Percentiles rank a stretch among this genome's conserved stretches.
Conservation (phyloP, 2,797 vertebrate genomes). For the Toxotes lorentzi region DNA sequence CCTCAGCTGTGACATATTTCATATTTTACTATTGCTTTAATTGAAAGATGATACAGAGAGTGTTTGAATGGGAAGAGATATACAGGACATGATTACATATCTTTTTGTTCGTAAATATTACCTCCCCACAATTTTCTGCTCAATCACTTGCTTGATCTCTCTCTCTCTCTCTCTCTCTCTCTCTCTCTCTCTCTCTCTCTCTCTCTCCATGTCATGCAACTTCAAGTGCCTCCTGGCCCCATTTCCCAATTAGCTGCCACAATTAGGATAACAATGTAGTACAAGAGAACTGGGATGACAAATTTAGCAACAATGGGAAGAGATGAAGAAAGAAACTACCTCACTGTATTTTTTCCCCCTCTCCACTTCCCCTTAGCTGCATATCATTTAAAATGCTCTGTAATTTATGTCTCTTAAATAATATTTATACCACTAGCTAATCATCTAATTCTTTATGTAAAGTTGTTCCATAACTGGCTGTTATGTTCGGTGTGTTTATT, state of each 20-base stretch:
- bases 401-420: conserved; percentile 51
- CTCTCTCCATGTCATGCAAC: conserved; percentile 50
- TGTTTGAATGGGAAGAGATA: conserved; percentile 24
- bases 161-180: not conserved
- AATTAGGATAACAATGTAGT: conserved; percentile 88
- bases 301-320: conserved; percentile 81
- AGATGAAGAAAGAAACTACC: conserved; percentile 69
- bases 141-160: not conserved
- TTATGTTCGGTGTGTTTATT: conserved; percentile 30
- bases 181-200: conserved; percentile 13
- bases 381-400: conserved; percentile 31
- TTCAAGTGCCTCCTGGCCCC: conserved; percentile 76
- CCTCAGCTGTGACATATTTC: conserved; percentile 34
- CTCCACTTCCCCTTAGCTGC: conserved; percentile 9
- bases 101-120: conserved; percentile 12
- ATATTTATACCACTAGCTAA: conserved; percentile 28
- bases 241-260: conserved; percentile 85
- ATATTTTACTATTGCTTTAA: conserved; percentile 49
- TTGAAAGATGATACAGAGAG: conserved; percentile 54
- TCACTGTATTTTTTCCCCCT: conserved; percentile 20
- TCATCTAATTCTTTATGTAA: conserved; percentile 19
- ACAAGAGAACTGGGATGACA: conserved; percentile 87
- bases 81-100: conserved; percentile 23
- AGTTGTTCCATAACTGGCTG: conserved; percentile 13
- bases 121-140: conserved; percentile 1